phyloP scores from a whole-genome alignment of 2,888 invertebrate genomes.

The Nomada hirtipes region DNA sequence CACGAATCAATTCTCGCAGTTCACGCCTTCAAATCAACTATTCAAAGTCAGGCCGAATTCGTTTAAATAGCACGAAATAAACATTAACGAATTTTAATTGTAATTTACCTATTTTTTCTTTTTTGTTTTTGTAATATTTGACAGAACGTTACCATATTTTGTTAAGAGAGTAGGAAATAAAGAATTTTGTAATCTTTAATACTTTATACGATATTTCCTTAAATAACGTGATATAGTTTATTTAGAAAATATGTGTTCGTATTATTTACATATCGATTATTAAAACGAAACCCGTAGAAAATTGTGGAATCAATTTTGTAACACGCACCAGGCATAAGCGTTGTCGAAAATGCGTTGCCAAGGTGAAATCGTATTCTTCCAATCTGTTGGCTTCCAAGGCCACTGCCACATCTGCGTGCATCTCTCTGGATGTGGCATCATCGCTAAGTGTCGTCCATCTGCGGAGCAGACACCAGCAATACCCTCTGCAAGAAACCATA shows the following conservation, averaged over 20 bases:
- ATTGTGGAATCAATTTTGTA: conserved; percentile 10
- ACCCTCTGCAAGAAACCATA: conserved; percentile 86
- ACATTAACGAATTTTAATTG: conserved; percentile 47
- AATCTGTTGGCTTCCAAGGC: conserved; percentile 88
- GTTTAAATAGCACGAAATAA: conserved; percentile 72
- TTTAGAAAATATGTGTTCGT: conserved; percentile 18
- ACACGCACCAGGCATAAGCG: conserved; percentile 90
- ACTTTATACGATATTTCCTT: background rate
- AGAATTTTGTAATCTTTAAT: conserved; percentile 62
- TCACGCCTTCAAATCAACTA: conserved; percentile 86
- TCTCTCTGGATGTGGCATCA: conserved; percentile 99
- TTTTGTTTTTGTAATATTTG: conserved; percentile 39
- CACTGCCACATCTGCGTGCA: conserved; percentile 96
- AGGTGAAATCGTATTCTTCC: conserved; percentile 89
- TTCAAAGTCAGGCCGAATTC: conserved; percentile 85
- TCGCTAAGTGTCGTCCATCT: conserved; percentile 97
- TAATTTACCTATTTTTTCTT: conserved; percentile 40
- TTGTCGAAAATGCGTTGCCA: conserved; percentile 97
- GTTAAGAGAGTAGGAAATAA: conserved; percentile 66
- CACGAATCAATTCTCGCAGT: conserved; percentile 80
- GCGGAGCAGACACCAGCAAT: conserved; percentile 95
- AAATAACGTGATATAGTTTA: background rate
- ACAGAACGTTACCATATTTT: conserved; percentile 64
- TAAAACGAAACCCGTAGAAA: background rate
- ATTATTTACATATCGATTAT: conserved; percentile 33